Evolutionary conservation across 2,113 vertebrate genomes (phyloP), one percentile per base, ranked within the genome.

Genomic region (Melanocharis versteri): DNA sequence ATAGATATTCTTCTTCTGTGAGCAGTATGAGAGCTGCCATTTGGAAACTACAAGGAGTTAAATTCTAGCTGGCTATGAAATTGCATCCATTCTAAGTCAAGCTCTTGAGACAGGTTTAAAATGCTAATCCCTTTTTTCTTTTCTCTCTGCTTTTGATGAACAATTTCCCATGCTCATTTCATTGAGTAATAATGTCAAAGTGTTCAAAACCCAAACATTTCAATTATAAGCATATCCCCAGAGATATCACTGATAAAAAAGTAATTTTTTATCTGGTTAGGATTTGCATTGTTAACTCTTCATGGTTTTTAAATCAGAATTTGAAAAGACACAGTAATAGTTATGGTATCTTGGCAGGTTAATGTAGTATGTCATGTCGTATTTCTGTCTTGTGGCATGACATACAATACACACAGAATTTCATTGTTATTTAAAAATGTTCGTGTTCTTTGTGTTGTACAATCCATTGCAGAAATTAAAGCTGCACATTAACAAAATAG

Each of bases 91-190:
- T 97, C 87, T 97, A 96, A 96, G 39, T 65, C 60, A 94, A 77
- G 27, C 69, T 97, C 83, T 39, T 86, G 95, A 37, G 88, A 97
- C 75, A 61, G 60, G 66, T 95, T 97, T 96, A 94, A 96, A 96
- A 97, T 90, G 94, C 48, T 92, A 96, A 94, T 96, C 61, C 61
- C 60, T 83, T 86, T n/a, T 60, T 40, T 56, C 61, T 66, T 48
- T 44, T 61, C 73, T 76, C 54, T 82, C 30, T 89, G 26, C 85
- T 89, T 96, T 94, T 96, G 89, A 96, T 97, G 90, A 97, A 91
- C 90, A 89, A 96, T 97, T 98, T 96, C 90, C 96, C 77, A 93
- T 95, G 94, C 95, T 97, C 94, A 92, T 97, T 97, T 95, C 96
- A 97, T 94, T 96, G 84, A 96, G 90, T 80, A 96, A 91, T 95